These are phyloP conservation scores for Leptonema lineaticorne DNA, from an alignment of 1,140 invertebrate species.

Conservation along the genomic window DNA sequence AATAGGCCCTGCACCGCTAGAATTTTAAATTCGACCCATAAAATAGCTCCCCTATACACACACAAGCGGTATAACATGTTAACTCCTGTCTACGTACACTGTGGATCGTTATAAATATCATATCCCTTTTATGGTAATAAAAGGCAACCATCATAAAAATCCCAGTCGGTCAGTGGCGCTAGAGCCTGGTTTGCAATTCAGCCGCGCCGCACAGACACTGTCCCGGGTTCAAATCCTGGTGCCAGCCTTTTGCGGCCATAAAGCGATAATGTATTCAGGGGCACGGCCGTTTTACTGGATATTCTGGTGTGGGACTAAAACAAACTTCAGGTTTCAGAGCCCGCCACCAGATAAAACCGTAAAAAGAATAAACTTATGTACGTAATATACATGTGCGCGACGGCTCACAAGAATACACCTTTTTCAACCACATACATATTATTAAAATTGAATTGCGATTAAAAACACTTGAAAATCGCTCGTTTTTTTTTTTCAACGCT, in stretches of 20 bases:
- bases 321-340: constrained; percentile 17
- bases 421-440: background rate
- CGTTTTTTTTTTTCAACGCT: too few species aligned
- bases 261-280: constrained; percentile 23
- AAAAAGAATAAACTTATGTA: background rate
- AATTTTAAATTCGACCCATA: background rate
- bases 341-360: background rate
- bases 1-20: background rate
- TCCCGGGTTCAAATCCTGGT: constrained; percentile 9
- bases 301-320: constrained; percentile 17
- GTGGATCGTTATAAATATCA: background rate
- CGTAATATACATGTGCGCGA: background rate
- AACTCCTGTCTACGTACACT: background rate
- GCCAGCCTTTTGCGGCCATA: constrained; percentile 6
- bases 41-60: background rate
- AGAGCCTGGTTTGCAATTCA: background rate
- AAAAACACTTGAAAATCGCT: too few species aligned
- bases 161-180: background rate
- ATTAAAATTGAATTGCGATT: background rate
- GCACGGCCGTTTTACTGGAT: constrained; percentile 16
- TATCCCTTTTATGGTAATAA: constrained; percentile 23
- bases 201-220: too few species aligned
- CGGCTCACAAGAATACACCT: background rate
- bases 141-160: constrained; percentile 25
- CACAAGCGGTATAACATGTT: background rate